Evolutionary conservation across 2,888 invertebrate species (phyloP).

Genomic region (Eupithecia exiguata): DNA sequence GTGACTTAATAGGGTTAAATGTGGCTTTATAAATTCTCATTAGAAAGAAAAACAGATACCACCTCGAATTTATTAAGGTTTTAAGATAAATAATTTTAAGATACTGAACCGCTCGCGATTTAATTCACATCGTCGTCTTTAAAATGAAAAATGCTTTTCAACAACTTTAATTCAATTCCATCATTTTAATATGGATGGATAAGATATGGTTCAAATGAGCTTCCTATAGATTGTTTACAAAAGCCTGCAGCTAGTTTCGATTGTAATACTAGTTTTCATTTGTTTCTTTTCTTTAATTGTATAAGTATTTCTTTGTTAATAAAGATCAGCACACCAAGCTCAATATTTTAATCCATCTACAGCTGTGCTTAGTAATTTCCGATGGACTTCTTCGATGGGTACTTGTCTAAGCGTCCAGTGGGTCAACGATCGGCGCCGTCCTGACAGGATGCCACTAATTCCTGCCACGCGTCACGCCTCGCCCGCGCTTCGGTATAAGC

Average conservation of each 20-base stretch:
- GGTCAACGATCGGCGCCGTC: slow-evolving; percentile 74
- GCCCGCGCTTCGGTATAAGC: slow-evolving; percentile 28
- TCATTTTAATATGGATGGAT: too few species aligned
- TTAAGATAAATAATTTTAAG: too few species aligned
- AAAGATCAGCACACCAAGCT: too few species aligned
- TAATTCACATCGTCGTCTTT: too few species aligned
- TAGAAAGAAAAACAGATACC: too few species aligned
- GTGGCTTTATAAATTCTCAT: too few species aligned
- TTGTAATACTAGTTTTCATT: neutral
- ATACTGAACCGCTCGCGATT: too few species aligned
- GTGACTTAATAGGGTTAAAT: too few species aligned
- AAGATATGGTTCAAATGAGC: too few species aligned
- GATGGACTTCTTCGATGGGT: slow-evolving; percentile 16
- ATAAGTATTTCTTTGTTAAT: too few species aligned
- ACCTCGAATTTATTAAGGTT: neutral
- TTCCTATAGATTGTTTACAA: neutral
- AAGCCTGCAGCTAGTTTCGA: neutral
- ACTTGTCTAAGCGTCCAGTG: slow-evolving; percentile 33
- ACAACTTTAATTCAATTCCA: neutral
- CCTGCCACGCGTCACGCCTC: slow-evolving; percentile 65
- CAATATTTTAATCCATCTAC: neutral
- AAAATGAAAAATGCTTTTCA: too few species aligned
- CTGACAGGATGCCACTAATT: slow-evolving; percentile 79
- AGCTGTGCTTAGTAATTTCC: slow-evolving; percentile 2
- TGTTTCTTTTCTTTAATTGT: neutral